Conservation (phyloP, 2,113 vertebrate genomes). For the Tychaedon coryphoeus region DNA sequence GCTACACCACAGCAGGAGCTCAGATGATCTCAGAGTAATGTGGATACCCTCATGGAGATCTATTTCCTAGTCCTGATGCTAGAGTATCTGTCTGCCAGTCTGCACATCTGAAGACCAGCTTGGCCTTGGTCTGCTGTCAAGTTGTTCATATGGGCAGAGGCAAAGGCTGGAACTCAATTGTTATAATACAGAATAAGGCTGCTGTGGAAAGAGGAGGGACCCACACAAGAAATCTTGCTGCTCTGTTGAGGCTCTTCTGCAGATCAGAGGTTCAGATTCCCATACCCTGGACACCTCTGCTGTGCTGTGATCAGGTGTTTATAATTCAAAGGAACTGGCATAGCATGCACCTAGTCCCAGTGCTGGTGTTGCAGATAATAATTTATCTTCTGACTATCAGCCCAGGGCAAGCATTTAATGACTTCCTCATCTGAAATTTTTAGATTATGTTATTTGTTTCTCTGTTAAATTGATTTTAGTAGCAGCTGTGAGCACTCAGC, state of each 20-base stretch:
- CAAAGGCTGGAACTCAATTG: background rate
- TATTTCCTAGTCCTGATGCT: background rate
- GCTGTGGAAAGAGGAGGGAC: background rate
- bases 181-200: background rate
- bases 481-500: background rate
- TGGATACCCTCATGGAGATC: background rate
- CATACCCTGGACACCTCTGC: rapidly evolving
- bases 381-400: background rate
- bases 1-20: background rate
- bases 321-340: background rate
- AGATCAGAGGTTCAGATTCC: background rate
- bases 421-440: background rate
- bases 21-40: background rate
- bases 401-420: background rate
- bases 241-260: background rate
- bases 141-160: background rate
- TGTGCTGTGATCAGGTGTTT: background rate
- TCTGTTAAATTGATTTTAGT: background rate
- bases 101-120: background rate
- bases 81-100: too few species aligned
- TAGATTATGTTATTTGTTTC: background rate
- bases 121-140: background rate
- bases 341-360: background rate
- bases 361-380: background rate
- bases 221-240: background rate